Conservation (phyloP, 2,888 invertebrate species). For the Lapara coniferarum region DNA sequence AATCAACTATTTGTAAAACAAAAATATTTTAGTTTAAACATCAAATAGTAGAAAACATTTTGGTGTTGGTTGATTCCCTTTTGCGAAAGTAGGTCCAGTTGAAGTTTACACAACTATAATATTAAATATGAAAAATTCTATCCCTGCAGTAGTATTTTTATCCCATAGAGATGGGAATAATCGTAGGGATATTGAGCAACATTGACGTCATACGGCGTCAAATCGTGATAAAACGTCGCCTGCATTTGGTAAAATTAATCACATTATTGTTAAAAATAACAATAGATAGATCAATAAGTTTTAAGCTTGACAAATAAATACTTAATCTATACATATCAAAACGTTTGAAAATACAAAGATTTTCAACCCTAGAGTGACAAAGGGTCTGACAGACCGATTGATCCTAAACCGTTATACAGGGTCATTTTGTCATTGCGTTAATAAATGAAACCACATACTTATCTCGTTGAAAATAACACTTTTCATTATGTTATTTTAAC, state of each 20-base stretch:
- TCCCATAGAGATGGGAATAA: not conserved
- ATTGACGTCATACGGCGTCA: not conserved
- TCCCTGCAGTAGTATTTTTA: not conserved
- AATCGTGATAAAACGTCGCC: not conserved
- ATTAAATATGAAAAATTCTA: not conserved
- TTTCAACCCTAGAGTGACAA: not conserved
- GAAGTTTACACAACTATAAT: not conserved
- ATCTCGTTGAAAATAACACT: no score
- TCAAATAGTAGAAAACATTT: no score
- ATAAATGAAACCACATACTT: no score
- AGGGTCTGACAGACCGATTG: not conserved
- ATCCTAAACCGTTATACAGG: not conserved
- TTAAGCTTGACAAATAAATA: slow-evolving; percentile 1
- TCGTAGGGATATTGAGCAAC: not conserved
- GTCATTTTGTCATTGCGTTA: no score
- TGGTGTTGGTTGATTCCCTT: no score
- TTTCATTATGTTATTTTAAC: no score
- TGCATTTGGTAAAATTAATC: not conserved
- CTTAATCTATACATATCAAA: slow-evolving; percentile 7
- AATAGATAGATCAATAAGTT: not conserved
- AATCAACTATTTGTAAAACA: no score
- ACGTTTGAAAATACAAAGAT: not conserved
- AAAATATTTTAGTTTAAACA: no score
- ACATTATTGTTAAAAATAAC: not conserved
- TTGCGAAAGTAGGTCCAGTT: no score